Evolutionary conservation across 2,888 invertebrate species (phyloP).

Genomic region (Blera fallax): DNA sequence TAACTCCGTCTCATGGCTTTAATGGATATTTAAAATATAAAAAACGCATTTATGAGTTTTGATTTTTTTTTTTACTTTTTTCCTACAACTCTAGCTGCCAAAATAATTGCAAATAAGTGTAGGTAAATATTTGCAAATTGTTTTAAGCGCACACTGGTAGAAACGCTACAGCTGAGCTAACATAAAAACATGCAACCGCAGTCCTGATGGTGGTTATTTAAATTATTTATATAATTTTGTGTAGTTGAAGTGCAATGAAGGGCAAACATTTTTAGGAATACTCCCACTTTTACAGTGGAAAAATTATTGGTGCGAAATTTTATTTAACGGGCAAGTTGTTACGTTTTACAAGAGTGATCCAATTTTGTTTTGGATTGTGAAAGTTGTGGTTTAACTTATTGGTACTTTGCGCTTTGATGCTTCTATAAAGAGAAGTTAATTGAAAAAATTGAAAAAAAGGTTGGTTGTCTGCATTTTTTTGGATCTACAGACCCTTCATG

Average conservation of each 20-base stretch:
- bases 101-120: constrained; percentile 12
- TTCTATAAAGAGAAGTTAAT: no score
- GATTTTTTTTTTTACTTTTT: background rate
- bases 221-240: constrained; percentile 32
- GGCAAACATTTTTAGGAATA: background rate
- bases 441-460: background rate
- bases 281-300: background rate
- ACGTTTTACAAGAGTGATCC: background rate
- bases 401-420: background rate
- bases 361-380: background rate
- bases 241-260: constrained; percentile 6
- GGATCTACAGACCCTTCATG: no score
- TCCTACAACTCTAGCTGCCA: background rate
- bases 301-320: background rate
- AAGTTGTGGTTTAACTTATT: background rate
- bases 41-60: background rate
- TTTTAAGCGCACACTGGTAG: background rate
- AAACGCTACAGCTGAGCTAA: constrained; percentile 33
- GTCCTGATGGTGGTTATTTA: constrained; percentile 15
- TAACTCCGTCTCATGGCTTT: background rate
- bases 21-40: background rate
- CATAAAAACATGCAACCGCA: constrained; percentile 25
- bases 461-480: no score
- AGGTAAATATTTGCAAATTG: constrained; percentile 5
- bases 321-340: constrained; percentile 4